Percentiles rank a stretch among this genome's conserved stretches.
These are phyloP conservation scores for Colossoma macropomum DNA, from an alignment of 2,113 vertebrate species.

Conservation along the genomic window DNA sequence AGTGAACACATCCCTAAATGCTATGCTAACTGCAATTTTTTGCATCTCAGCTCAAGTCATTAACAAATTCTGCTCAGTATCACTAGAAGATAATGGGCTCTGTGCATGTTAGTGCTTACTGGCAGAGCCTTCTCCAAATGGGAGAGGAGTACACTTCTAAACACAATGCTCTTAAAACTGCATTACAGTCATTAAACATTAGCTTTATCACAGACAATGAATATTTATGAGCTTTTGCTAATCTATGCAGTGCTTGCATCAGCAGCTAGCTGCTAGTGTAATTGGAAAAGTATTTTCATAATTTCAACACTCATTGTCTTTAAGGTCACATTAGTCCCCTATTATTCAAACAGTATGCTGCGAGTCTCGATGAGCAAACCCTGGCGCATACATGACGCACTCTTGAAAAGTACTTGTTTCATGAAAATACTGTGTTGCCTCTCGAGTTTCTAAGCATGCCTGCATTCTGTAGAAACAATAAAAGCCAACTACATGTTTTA, in stretches of 20 bases:
- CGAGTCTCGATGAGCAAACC: neutral
- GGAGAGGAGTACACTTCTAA: slow-evolving; percentile 29
- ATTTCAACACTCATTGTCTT: slow-evolving; percentile 31
- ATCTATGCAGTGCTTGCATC: slow-evolving; percentile 42
- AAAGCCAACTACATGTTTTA: neutral
- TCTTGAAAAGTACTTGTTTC: neutral
- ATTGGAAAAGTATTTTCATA: slow-evolving; percentile 39
- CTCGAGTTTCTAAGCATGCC: too few relatives aligned
- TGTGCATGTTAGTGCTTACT: slow-evolving; percentile 28
- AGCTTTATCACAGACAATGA: slow-evolving; percentile 36
- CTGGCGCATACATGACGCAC: neutral
- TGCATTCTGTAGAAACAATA: neutral
- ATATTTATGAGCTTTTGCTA: slow-evolving; percentile 46
- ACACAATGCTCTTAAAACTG: slow-evolving; percentile 24
- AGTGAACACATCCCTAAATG: slow-evolving; percentile 10
- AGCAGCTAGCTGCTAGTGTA: slow-evolving; percentile 42
- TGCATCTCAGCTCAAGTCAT: slow-evolving; percentile 8
- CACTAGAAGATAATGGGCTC: slow-evolving; percentile 27
- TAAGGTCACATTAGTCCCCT: slow-evolving; percentile 27
- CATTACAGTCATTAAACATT: slow-evolving; percentile 44
- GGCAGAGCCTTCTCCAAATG: slow-evolving; percentile 34
- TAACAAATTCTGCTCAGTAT: slow-evolving; percentile 8
- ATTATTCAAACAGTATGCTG: neutral
- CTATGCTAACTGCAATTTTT: neutral
- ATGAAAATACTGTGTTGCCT: neutral